These are phyloP conservation scores for Altica lythri DNA, from an alignment of 2,888 invertebrate species.

Conservation along the genomic window DNA sequence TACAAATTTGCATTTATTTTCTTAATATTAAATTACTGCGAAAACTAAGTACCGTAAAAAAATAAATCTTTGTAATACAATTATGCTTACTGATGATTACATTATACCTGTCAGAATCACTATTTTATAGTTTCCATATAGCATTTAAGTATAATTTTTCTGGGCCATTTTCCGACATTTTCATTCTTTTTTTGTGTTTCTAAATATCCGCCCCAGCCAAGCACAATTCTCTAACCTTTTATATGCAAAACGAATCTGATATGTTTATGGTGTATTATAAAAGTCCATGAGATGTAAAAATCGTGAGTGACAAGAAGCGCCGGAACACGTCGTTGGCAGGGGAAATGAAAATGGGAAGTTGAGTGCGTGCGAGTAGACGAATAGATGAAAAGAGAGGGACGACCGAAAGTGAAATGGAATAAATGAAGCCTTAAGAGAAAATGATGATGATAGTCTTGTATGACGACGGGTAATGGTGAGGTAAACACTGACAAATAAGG, in stretches of 20 bases:
- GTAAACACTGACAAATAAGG: slow-evolving; percentile 50
- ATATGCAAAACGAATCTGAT: slow-evolving; percentile 58
- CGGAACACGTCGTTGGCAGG: slow-evolving; percentile 53
- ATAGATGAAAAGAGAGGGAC: slow-evolving; percentile 36
- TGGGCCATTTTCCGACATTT: no score
- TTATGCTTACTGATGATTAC: no score
- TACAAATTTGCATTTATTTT: no score
- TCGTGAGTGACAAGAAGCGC: slow-evolving; percentile 57
- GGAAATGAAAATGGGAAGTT: slow-evolving; percentile 58
- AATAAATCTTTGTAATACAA: no score
- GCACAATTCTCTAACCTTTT: slow-evolving; percentile 54
- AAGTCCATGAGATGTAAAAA: slow-evolving; percentile 60
- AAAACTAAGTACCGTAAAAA: no score
- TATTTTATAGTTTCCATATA: no score
- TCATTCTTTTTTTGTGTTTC: slow-evolving; percentile 26
- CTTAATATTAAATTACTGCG: no score
- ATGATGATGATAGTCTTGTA: slow-evolving; percentile 55
- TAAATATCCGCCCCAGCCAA: slow-evolving; percentile 48
- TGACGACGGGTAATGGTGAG: slow-evolving; percentile 40
- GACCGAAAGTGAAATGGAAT: slow-evolving; percentile 48
- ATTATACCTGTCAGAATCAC: no score
- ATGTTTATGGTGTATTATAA: slow-evolving; percentile 58
- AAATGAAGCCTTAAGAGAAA: slow-evolving; percentile 58
- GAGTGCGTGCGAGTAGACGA: slow-evolving; percentile 48
- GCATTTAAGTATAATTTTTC: no score